These are phyloP conservation scores for Cerastis leucographa DNA, from an alignment of 2,888 invertebrate genomes.

Conservation along the genomic window DNA sequence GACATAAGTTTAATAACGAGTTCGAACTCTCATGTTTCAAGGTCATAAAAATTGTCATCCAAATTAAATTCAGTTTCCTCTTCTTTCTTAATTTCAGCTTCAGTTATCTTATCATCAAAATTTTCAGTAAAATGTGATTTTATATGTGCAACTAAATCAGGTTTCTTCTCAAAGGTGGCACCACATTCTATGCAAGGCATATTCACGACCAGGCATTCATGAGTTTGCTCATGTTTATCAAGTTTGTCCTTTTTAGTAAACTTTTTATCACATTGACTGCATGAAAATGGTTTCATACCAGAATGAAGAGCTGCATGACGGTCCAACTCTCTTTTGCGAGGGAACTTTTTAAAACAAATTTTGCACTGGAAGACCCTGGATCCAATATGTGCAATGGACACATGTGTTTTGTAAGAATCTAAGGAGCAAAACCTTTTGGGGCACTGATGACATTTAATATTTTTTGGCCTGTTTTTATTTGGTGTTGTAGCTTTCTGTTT, in stretches of 20 bases:
- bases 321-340: constrained; percentile 93
- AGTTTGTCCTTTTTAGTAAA: constrained; percentile 93
- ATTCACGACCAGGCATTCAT: constrained; percentile 91
- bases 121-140: constrained; percentile 90
- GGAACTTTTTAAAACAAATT: constrained; percentile 92
- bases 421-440: constrained; percentile 88
- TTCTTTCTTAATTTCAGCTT: constrained; percentile 84
- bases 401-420: constrained; percentile 89
- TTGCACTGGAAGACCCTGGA: constrained; percentile 92
- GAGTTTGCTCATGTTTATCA: constrained; percentile 92
- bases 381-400: constrained; percentile 88
- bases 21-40: constrained; percentile 81
- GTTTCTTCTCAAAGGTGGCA: constrained; percentile 90
- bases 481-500: constrained; percentile 77
- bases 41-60: constrained; percentile 85
- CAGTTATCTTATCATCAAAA: constrained; percentile 84
- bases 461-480: constrained; percentile 87
- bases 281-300: constrained; percentile 92
- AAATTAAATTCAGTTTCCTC: constrained; percentile 81
- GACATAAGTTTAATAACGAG: constrained; percentile 61
- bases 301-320: constrained; percentile 93
- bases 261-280: constrained; percentile 92
- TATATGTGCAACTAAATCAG: constrained; percentile 91
- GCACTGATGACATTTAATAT: constrained; percentile 89
- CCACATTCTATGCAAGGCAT: constrained; percentile 92